A percentile compares a stretch with the other conserved stretches of the same genome.
Evolutionary conservation across 1,140 invertebrate species (phyloP).

Genomic region (Globodera ellingtonae): DNA sequence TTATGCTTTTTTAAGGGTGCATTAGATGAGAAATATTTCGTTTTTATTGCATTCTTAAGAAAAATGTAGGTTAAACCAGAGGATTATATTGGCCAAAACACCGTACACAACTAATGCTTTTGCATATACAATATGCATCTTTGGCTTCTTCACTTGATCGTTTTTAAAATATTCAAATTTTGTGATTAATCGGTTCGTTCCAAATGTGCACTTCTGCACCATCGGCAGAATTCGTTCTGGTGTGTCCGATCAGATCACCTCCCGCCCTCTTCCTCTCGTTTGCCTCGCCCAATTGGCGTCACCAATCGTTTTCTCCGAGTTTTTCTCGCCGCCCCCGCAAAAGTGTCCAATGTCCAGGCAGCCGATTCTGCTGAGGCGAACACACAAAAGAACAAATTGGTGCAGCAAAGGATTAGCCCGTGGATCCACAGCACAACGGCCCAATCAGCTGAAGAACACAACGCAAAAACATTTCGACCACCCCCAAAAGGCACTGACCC

Average conservation of each 20-base stretch:
- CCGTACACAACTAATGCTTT: no score
- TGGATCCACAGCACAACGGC: constrained; percentile 58
- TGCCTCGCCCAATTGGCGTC: neutral
- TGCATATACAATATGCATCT: no score
- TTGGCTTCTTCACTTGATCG: no score
- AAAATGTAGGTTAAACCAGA: no score
- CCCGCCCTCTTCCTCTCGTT: neutral
- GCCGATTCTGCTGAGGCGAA: constrained; percentile 53
- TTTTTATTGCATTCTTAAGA: no score
- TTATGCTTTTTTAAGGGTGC: no score
- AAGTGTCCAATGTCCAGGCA: constrained; percentile 55
- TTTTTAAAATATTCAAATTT: no score
- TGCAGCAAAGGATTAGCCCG: constrained; percentile 51
- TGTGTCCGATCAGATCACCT: neutral
- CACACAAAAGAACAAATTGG: constrained; percentile 59
- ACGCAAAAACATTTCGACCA: neutral
- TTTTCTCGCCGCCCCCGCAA: neutral
- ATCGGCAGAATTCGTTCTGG: neutral
- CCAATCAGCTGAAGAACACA: constrained; percentile 48
- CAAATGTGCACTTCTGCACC: neutral
- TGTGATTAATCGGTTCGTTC: no score
- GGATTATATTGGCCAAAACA: no score
- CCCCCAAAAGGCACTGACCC: constrained; percentile 28
- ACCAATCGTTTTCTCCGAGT: constrained; percentile 5
- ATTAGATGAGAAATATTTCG: no score